A percentile compares a stretch with the other conserved stretches of the same genome.
phyloP scores from a whole-genome alignment of 2,113 vertebrate genomes.

The Otocyon megalotis region DNA sequence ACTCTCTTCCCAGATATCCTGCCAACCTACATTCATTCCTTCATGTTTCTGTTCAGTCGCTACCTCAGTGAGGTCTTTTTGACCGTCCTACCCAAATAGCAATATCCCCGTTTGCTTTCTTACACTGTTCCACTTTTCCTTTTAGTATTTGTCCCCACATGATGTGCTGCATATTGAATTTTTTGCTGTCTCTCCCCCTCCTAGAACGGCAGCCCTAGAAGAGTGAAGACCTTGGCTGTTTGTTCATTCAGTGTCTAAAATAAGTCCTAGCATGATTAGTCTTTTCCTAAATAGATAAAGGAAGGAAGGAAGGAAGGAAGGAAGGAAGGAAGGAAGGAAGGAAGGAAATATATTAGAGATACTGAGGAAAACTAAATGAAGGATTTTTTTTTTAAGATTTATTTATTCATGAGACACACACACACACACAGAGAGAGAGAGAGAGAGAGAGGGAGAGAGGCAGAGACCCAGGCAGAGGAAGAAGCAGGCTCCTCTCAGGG shows the following conservation, averaged over 20 bases:
- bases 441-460: too few relatives aligned
- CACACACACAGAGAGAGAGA: too few relatives aligned
- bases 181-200: neutral
- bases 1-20: neutral
- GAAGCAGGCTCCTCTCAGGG: too few relatives aligned
- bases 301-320: neutral
- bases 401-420: too few relatives aligned
- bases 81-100: neutral
- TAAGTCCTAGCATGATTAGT: neutral
- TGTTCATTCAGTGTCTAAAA: neutral
- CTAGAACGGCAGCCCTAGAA: neutral
- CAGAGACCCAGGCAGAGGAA: too few relatives aligned
- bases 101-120: neutral
- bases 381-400: neutral
- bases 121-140: neutral
- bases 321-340: neutral
- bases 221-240: neutral
- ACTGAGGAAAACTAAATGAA: neutral
- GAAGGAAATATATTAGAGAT: neutral
- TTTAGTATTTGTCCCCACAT: neutral
- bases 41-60: neutral
- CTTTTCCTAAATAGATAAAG: neutral
- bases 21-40: neutral
- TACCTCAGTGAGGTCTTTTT: neutral
- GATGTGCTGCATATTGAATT: neutral